Percentiles rank a stretch among this genome's conserved stretches.
Conservation (phyloP, 2,888 invertebrate genomes). For the Druceiella hillmani region DNA sequence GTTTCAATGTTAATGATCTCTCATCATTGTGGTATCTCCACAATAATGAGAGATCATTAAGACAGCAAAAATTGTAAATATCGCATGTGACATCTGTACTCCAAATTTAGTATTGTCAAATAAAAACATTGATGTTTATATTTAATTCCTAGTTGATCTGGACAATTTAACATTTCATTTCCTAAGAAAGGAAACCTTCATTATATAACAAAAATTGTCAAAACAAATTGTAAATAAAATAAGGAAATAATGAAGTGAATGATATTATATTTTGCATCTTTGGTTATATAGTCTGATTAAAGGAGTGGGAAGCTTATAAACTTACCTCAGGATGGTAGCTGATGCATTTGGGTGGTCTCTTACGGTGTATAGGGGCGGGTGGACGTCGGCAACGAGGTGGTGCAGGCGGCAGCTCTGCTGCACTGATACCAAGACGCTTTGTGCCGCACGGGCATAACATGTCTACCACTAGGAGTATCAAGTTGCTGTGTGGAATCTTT, state of each 20-base stretch:
- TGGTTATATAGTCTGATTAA: background rate
- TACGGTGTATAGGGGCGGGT: constrained; percentile 63
- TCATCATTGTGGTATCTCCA: no score
- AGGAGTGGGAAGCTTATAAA: constrained; percentile 14
- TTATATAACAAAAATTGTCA: no score
- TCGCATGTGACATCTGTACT: no score
- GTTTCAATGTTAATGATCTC: no score
- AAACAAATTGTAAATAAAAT: no score
- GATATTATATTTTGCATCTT: background rate
- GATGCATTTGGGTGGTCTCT: constrained; percentile 74
- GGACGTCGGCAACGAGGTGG: constrained; percentile 50
- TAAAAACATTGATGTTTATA: no score
- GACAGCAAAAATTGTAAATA: no score
- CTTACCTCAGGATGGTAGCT: constrained; percentile 84
- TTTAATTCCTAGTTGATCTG: no score
- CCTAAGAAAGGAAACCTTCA: no score
- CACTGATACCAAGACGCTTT: constrained; percentile 77
- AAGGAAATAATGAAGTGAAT: background rate
- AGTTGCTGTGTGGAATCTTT: constrained; percentile 85
- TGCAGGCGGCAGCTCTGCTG: constrained; percentile 62
- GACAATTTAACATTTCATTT: no score
- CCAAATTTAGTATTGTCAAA: no score
- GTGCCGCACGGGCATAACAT: constrained; percentile 84
- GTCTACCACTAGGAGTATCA: constrained; percentile 83
- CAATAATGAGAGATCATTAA: no score